phyloP scores from a whole-genome alignment of 2,113 vertebrate species.

The Ahaetulla prasina region DNA sequence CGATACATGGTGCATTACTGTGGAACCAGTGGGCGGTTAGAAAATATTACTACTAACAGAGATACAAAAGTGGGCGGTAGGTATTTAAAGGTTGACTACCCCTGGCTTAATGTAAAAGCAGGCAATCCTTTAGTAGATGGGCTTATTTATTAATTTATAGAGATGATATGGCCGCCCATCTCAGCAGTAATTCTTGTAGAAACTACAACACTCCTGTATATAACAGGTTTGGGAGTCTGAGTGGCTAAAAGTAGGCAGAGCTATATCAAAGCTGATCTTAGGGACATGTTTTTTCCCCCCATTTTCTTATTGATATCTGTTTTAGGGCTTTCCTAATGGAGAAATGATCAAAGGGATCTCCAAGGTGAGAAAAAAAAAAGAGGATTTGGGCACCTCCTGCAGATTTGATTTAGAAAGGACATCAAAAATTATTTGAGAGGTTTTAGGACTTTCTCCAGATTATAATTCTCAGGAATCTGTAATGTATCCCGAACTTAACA shows the following conservation, averaged over 20 bases:
- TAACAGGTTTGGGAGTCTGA: neutral
- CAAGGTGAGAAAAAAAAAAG: neutral
- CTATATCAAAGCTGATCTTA: neutral
- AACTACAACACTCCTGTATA: neutral
- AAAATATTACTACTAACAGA: too few relatives aligned
- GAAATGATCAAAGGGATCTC: neutral
- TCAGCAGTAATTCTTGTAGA: neutral
- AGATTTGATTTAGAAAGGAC: neutral
- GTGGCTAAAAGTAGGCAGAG: neutral
- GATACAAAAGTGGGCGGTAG: too few relatives aligned
- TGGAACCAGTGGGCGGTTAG: too few relatives aligned
- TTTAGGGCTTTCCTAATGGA: neutral
- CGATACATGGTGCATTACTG: too few relatives aligned
- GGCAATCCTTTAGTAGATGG: neutral
- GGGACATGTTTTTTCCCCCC: too few relatives aligned
- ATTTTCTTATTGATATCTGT: neutral
- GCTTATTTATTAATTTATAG: neutral
- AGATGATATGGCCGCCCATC: neutral
- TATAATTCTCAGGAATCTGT: neutral
- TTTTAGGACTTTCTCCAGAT: neutral
- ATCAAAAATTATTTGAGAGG: neutral
- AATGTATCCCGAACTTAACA: too few relatives aligned
- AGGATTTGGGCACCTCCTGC: neutral
- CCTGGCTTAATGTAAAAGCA: neutral
- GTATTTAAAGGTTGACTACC: too few relatives aligned